These are phyloP conservation scores for Puntigrus tetrazona DNA, from an alignment of 2,113 vertebrate species.

Conservation along the genomic window DNA sequence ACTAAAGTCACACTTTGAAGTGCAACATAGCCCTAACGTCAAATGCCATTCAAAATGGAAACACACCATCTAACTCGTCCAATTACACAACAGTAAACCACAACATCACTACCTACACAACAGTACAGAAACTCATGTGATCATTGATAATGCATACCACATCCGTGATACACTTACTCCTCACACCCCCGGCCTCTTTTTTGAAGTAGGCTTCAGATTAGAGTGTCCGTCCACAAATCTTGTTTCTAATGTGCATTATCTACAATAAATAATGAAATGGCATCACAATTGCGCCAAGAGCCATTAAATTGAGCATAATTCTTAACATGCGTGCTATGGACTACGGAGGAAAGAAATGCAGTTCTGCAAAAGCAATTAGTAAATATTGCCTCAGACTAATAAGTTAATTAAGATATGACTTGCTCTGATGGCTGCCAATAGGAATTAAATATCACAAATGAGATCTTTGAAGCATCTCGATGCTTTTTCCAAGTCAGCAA, in stretches of 20 bases:
- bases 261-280: background rate
- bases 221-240: background rate
- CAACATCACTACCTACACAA: background rate
- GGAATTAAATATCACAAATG: background rate
- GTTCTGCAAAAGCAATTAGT: background rate
- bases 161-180: background rate
- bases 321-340: background rate
- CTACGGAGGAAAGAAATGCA: background rate
- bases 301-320: background rate
- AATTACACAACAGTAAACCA: slow-evolving; percentile 26
- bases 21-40: background rate
- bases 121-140: slow-evolving; percentile 19
- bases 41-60: background rate
- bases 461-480: slow-evolving; percentile 12
- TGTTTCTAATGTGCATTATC: background rate
- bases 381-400: background rate
- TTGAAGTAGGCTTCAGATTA: background rate
- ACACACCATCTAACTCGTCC: background rate
- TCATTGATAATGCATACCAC: slow-evolving; percentile 1
- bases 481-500: background rate
- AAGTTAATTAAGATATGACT: background rate
- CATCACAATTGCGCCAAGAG: background rate
- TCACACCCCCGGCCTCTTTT: background rate
- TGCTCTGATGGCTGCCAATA: slow-evolving; percentile 6
- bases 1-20: background rate